phyloP scores from a whole-genome alignment of 1,140 invertebrate species.

The Pentalonia nigronervosa region DNA sequence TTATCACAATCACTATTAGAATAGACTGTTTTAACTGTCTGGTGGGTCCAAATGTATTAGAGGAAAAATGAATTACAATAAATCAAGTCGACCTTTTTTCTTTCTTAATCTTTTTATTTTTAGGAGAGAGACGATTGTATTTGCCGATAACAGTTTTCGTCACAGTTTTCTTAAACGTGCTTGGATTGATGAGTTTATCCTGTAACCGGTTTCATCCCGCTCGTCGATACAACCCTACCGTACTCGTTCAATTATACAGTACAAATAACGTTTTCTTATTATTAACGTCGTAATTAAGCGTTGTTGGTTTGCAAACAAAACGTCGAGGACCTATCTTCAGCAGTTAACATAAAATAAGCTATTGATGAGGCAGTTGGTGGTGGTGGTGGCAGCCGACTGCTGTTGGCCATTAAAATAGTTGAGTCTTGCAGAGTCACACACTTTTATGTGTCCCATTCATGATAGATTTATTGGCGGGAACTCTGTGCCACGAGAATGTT shows the following conservation, averaged over 20 bases:
- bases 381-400: not conserved
- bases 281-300: not conserved
- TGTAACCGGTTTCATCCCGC: slow-evolving; percentile 32
- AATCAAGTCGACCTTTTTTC: slow-evolving; percentile 31
- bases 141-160: slow-evolving; percentile 40
- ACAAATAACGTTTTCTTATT: not conserved
- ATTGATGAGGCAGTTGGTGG: not conserved
- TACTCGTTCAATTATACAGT: not conserved
- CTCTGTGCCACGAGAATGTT: not conserved
- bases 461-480: slow-evolving; percentile 46
- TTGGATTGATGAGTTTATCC: not conserved
- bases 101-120: not conserved
- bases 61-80: slow-evolving; percentile 33
- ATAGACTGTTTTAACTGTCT: not conserved
- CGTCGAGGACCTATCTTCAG: not conserved
- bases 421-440: not conserved
- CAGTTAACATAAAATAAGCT: not conserved
- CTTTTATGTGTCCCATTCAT: slow-evolving; percentile 25
- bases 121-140: not conserved
- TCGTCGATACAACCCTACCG: not conserved
- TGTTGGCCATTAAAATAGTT: slow-evolving; percentile 18
- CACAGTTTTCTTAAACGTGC: slow-evolving; percentile 14
- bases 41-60: not conserved
- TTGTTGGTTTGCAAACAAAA: not conserved
- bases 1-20: not conserved